Evolutionary conservation across 2,888 invertebrate genomes (phyloP), one percentile per base, ranked within the genome.

Genomic region (Lasioglossum leucozonium): DNA sequence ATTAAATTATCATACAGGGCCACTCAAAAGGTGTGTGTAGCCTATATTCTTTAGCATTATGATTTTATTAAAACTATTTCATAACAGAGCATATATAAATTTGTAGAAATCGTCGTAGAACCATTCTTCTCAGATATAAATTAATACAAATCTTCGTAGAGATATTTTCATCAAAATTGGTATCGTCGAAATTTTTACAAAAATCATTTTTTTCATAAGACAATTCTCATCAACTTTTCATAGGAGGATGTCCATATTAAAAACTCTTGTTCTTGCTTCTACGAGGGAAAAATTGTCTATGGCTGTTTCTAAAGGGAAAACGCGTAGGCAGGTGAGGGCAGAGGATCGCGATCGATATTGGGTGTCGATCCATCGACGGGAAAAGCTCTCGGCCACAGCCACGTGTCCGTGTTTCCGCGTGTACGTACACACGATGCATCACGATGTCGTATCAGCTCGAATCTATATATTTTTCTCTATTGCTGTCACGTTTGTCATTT

Each of bases 381-480:
- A 69, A 72, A 40, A 62, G 74, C 30, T 26, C 55, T 16, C 26
- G 40, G 13, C 51, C 44, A 34, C 47, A 47, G 34, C 18, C 84
- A 67, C 77, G 81, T 76, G 77, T 80, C 76, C 73, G 73, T 75
- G 62, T 72, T 30, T 34, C 79, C 72, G 84, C 51, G 72, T 80
- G 81, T 80, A 84, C 18, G 75, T 87, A 80, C 73, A 84, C 82
- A 90, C 84, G 34, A 87, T 89, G 85, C 88, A 89, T 90, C 87
- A 91, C 86, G 88, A 87, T 88, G 88, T 92, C 91, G 86, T 89
- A 84, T 91, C 90, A 84, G 89, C 90, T 89, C 84, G 84, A 89
- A 87, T 86, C 44, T 82, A 75, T 80, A 74, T 79, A 55, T 81
- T 51, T 83, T 87, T 86, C 88, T 88, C 81, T 86, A 88, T 88